Evolutionary conservation across 2,888 invertebrate genomes (phyloP).

Genomic region (Euplagia quadripunctaria): DNA sequence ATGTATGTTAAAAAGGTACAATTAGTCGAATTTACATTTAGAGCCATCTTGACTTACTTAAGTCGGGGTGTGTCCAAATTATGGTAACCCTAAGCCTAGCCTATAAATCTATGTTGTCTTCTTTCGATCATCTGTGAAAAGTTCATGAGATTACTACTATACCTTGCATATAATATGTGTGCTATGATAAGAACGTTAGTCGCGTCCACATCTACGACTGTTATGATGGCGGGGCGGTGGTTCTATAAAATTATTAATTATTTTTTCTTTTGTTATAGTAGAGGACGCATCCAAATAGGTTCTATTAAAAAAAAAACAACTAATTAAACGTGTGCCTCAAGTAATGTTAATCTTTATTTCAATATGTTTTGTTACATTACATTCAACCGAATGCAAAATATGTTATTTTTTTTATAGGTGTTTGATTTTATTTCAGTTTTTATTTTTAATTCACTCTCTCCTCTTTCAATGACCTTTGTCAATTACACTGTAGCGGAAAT

Average conservation of each 20-base stretch:
- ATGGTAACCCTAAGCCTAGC: neutral
- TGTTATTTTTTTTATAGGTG: too few species aligned
- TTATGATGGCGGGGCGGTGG: too few species aligned
- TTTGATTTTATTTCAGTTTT: neutral
- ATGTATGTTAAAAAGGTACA: neutral
- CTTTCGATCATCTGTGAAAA: too few species aligned
- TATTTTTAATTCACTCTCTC: neutral
- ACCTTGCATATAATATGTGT: too few species aligned
- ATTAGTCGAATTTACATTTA: neutral
- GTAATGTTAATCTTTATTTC: neutral
- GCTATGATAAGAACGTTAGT: too few species aligned
- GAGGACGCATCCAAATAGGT: too few species aligned
- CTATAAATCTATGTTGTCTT: neutral
- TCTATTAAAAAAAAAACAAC: neutral
- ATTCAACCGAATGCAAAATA: too few species aligned
- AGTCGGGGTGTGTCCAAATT: neutral
- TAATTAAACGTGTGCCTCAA: neutral
- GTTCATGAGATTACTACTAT: too few species aligned
- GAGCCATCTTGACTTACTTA: neutral
- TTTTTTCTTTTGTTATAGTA: too few species aligned
- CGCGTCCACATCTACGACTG: too few species aligned
- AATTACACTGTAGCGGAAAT: slow-evolving; percentile 17
- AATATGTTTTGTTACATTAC: too few species aligned
- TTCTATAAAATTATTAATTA: too few species aligned
- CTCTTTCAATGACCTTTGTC: neutral